A percentile compares a stretch with the other conserved stretches of the same genome.
These are phyloP conservation scores for Sander lucioperca DNA, from an alignment of 2,113 vertebrate species.

Conservation along the genomic window DNA sequence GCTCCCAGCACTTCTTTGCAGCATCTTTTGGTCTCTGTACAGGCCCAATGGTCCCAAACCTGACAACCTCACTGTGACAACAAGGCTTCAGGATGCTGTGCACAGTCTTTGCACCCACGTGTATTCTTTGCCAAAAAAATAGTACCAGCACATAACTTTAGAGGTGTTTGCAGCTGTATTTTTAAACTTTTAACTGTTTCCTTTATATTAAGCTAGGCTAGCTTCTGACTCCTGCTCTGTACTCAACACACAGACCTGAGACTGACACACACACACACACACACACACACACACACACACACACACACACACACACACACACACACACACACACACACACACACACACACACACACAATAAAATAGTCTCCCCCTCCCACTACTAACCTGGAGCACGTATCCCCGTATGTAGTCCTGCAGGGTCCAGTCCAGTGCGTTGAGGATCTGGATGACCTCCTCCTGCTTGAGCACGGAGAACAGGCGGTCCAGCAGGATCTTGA, in stretches of 20 bases:
- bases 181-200: neutral
- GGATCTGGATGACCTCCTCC: constrained; percentile 96
- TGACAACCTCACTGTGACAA: too few species aligned
- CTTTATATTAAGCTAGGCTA: too few species aligned
- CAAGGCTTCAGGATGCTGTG: neutral
- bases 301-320: too few species aligned
- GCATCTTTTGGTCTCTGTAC: too few species aligned
- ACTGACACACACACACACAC: too few species aligned
- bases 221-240: too few species aligned
- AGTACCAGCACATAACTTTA: neutral
- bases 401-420: constrained; percentile 98
- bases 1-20: neutral
- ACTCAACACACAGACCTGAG: too few species aligned
- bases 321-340: too few species aligned
- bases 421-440: constrained; percentile 96
- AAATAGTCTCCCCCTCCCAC: neutral
- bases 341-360: too few species aligned
- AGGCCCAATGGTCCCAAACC: too few species aligned
- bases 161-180: neutral
- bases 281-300: too few species aligned
- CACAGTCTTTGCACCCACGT: neutral
- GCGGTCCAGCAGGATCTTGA: constrained; percentile 97
- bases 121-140: neutral
- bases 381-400: constrained; percentile 93
- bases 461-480: constrained; percentile 98